Percentiles rank a stretch among this genome's conserved stretches.
Evolutionary conservation across 2,113 vertebrate genomes (phyloP).

Genomic region (Pedetes capensis): DNA sequence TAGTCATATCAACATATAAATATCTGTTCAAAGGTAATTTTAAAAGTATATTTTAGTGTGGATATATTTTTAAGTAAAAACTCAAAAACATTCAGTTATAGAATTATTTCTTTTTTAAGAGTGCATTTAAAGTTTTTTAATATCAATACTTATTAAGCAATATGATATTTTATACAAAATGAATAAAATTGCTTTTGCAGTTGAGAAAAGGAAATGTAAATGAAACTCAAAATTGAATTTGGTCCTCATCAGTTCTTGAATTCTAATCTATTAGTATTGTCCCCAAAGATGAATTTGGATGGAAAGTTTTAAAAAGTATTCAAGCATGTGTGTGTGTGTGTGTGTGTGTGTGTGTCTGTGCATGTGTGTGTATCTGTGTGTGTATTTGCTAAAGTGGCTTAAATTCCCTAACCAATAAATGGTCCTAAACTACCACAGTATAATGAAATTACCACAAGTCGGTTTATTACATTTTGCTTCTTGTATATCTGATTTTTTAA

Average conservation of each 20-base stretch:
- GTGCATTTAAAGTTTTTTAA: not conserved
- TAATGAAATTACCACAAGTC: conserved; percentile 69
- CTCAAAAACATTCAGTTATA: not conserved
- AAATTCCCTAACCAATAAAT: conserved; percentile 63
- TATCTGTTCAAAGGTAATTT: not conserved
- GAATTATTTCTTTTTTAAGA: not conserved
- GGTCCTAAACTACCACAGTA: conserved; percentile 57
- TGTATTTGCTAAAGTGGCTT: conserved; percentile 34
- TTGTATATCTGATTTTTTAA: conserved; percentile 69
- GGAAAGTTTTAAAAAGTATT: conserved; percentile 1
- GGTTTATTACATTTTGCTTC: conserved; percentile 70
- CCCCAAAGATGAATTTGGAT: conserved; percentile 24
- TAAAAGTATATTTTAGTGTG: not conserved
- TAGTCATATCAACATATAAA: not conserved
- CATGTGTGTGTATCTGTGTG: not conserved
- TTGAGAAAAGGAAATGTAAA: conserved; percentile 45
- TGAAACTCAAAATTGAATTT: conserved; percentile 20
- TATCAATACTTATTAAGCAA: not conserved
- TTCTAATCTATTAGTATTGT: conserved; percentile 9
- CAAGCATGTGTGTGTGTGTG: not conserved
- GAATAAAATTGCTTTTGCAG: conserved; percentile 17
- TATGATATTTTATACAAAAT: conserved; percentile 32
- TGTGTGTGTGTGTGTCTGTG: not conserved
- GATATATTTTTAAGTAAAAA: not conserved
- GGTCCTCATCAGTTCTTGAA: not conserved